A percentile compares a stretch with the other conserved stretches of the same genome.
These are phyloP conservation scores for Esox lucius DNA, from an alignment of 2,797 vertebrate genomes.

Conservation along the genomic window DNA sequence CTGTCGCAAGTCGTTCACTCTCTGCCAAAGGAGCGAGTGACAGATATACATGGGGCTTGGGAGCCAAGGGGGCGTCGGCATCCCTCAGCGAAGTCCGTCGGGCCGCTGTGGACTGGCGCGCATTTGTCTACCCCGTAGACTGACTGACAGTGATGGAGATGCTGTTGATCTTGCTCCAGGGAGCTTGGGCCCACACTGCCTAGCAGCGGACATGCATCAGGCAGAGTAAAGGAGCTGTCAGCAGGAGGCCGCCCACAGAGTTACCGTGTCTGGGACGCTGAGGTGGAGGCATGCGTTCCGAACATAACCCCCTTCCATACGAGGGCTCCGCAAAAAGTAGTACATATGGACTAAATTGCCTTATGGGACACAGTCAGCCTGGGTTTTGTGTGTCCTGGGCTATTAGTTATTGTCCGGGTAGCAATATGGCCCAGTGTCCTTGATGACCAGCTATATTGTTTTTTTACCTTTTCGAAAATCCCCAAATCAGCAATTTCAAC, in stretches of 20 bases:
- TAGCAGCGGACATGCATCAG: conserved; percentile 38
- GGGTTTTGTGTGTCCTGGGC: too few species aligned
- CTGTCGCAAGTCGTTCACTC: conserved; percentile 17
- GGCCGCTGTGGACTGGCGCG: conserved; percentile 11
- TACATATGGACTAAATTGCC: too few species aligned
- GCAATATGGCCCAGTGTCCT: too few species aligned
- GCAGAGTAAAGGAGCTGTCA: conserved; percentile 45
- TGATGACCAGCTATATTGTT: too few species aligned
- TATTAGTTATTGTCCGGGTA: too few species aligned
- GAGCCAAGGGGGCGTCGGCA: conserved; percentile 28
- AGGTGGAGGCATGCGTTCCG: conserved; percentile 21
- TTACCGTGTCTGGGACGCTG: conserved; percentile 42
- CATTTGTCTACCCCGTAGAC: conserved; percentile 19
- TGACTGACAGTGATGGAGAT: conserved; percentile 41
- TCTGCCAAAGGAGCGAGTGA: neutral
- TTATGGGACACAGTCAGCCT: too few species aligned
- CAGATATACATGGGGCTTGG: neutral
- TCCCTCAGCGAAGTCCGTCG: conserved; percentile 2
- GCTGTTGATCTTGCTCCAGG: conserved; percentile 45
- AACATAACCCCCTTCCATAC: neutral
- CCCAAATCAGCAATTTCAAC: too few species aligned
- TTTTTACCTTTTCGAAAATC: too few species aligned
- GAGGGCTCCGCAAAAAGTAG: too few species aligned
- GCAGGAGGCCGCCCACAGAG: conserved; percentile 36
- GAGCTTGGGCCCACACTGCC: conserved; percentile 3